Evolutionary conservation across 35 echinoderm and acorn worm species (phyloP).

Genomic region (Holothuria glaberrima): DNA sequence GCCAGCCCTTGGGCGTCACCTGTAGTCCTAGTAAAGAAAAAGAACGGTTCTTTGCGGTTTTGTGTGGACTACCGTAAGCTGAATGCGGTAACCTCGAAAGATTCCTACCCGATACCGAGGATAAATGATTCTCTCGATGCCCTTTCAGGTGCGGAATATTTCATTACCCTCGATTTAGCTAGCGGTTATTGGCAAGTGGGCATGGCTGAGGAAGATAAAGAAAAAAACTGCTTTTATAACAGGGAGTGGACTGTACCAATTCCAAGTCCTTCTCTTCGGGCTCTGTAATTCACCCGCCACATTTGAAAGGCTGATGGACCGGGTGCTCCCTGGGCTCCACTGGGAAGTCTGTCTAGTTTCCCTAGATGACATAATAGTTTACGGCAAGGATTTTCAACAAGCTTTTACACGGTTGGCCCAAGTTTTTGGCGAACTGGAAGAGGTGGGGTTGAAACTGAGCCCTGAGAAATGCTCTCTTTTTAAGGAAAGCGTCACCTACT

Average conservation of each 20-base stretch:
- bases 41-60: slow-evolving; percentile 54
- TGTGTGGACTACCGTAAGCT: slow-evolving; percentile 25
- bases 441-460: slow-evolving; percentile 58
- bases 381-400: slow-evolving; percentile 39
- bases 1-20: slow-evolving; percentile 50
- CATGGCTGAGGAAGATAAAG: background rate
- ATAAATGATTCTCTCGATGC: slow-evolving; percentile 48
- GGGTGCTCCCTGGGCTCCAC: slow-evolving; percentile 48
- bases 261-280: background rate
- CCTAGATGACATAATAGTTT: slow-evolving; percentile 56
- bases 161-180: slow-evolving; percentile 32
- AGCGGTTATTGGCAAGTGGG: slow-evolving; percentile 33
- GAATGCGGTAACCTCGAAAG: slow-evolving; percentile 7
- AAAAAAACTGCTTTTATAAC: slow-evolving; percentile 14
- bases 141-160: slow-evolving; percentile 20
- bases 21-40: slow-evolving; percentile 64
- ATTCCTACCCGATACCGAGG: slow-evolving; percentile 34
- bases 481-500: slow-evolving; percentile 31
- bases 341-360: slow-evolving; percentile 65
- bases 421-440: slow-evolving; percentile 31
- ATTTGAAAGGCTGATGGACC: slow-evolving; percentile 63
- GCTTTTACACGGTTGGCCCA: background rate
- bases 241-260: slow-evolving; percentile 6
- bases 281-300: slow-evolving; percentile 23
- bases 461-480: slow-evolving; percentile 59